Evolutionary conservation across 2,797 vertebrate genomes (phyloP), one percentile per base, ranked within the genome.

Genomic region (Apodemus agrarius): DNA sequence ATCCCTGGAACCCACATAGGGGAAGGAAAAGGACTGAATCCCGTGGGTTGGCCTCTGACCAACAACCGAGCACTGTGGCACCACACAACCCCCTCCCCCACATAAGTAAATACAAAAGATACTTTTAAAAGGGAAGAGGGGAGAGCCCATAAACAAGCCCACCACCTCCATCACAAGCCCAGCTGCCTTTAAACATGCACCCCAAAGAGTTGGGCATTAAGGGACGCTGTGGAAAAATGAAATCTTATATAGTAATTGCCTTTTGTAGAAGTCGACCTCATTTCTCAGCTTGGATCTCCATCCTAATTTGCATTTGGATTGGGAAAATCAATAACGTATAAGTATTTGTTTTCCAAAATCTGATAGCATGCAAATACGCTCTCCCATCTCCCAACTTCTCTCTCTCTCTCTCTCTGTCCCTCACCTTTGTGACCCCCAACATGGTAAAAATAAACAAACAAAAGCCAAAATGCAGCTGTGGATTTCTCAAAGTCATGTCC

Each of bases 331-430:
- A 52, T 90, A 74, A 29, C 0, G 57, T 40, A 54, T 76, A 91
- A 84, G 67, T 72, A 79, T 96, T 96, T 97, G 82, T 96, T 96
- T 97, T 95, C 37, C 74, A 96, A 95, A 93, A 95, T 96, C 97
- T 92, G 96, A 97, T 88, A 97, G 74, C 93, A 75, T 87, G 85
- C 74, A 93, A 94, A 96, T 85, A 6, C 6, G 4, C 88, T 96
- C 92, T 91, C 83, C 89, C 85, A 93, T 85, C 96, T 96, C 57
- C 59, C 54, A 43, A 1, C 84, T 90, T 61, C 89, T 79, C 79
- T 94, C 67, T 49, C 59, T 40, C 90, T 61, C 89, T 79, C 79
- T 94, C 67, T 49, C 59, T 40, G 34, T 90, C 9, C 0, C 72
- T 59, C 21, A 87, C 63, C 84, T 75, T 14, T 69, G 59, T 19